Base-by-base conservation (phyloP, 2,888 invertebrate species). In the Nomada ruficornis region DNA sequence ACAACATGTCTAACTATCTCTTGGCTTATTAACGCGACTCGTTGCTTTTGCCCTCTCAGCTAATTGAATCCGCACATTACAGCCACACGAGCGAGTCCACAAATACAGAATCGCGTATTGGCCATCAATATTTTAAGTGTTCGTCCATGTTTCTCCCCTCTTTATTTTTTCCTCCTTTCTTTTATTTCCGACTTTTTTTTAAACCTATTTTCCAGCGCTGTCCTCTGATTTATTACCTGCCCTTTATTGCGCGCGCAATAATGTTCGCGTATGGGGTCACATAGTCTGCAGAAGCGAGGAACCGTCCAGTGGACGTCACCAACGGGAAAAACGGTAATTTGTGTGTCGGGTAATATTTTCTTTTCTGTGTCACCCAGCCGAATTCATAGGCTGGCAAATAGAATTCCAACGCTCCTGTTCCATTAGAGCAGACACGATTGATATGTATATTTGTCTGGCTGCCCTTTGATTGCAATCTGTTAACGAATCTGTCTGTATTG, bases 41-140 rank as follows among this genome's bases (percentile, higher is more conserved):
- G 74, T 50, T 71, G 71, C 70, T 71, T 57, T 71, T 77, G 71
- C 80, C 77, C 57, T 13, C 13, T n/a, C 67, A 57, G 83, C 59
- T 87, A 87, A 87, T 85, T 85, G 78, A 85, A 87, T 79, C 76
- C 72, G 63, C 65, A 65, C 73, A 64, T 84, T 74, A 80, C 67
- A 62, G 80, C 80, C 63, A 64, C 36, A 44, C 60, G 67, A 68
- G 36, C 73, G 70, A 77, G 60, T 70, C 75, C 77, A 76, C 77
- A 86, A 86, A 86, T 82, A 76, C 79, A 72, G 67, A 78, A 80
- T 83, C 82, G 69, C 71, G 18, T 78, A 59, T 50, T 62, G 73
- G 57, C 71, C 64, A 69, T 77, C 72, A 69, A 70, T 79, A 70
- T 65, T 81, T 75, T 60, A 62, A 36, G 15, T 20, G 52, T 63